phyloP scores from a whole-genome alignment of 1,140 invertebrate genomes.

The Camponotus floridanus region DNA sequence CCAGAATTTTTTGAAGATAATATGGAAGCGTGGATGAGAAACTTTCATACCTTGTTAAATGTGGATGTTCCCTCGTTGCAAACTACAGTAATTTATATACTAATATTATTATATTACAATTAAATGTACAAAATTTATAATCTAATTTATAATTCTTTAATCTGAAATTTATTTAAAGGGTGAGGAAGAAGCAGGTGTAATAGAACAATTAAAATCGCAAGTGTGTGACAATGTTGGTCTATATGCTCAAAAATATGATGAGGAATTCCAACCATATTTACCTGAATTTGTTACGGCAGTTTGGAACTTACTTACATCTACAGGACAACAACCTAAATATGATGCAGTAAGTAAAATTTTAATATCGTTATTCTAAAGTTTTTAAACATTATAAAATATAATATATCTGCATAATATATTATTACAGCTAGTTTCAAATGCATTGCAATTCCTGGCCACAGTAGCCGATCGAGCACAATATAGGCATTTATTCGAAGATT shows the following conservation, averaged over 20 bases:
- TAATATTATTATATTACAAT: background rate
- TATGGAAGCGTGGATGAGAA: slow-evolving; percentile 97
- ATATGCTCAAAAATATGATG: slow-evolving; percentile 99
- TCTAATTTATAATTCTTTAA: slow-evolving; percentile 44
- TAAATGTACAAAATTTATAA: slow-evolving; percentile 15
- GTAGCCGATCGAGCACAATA: slow-evolving; percentile 97
- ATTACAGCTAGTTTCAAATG: slow-evolving; percentile 96
- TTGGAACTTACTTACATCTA: slow-evolving; percentile 95
- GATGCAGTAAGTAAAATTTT: slow-evolving; percentile 89
- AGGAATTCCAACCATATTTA: slow-evolving; percentile 96
- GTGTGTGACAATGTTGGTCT: slow-evolving; percentile 98
- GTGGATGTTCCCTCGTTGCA: slow-evolving; percentile 92
- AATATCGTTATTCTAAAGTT: background rate
- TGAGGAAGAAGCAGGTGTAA: slow-evolving; percentile 95
- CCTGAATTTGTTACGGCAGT: slow-evolving; percentile 96
- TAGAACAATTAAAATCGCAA: slow-evolving; percentile 97
- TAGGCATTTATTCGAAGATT: slow-evolving; percentile 95
- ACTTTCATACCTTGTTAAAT: slow-evolving; percentile 94
- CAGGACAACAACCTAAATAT: slow-evolving; percentile 95
- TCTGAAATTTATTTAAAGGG: slow-evolving; percentile 86
- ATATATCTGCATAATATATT: slow-evolving; percentile 15
- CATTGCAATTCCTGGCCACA: slow-evolving; percentile 97
- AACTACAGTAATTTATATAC: slow-evolving; percentile 86
- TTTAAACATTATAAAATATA: background rate
- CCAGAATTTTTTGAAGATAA: slow-evolving; percentile 99